Percentiles rank a stretch among this genome's conserved stretches.
Evolutionary conservation across 2,797 vertebrate species (phyloP).

Genomic region (Sebastiscus albofasciatus): DNA sequence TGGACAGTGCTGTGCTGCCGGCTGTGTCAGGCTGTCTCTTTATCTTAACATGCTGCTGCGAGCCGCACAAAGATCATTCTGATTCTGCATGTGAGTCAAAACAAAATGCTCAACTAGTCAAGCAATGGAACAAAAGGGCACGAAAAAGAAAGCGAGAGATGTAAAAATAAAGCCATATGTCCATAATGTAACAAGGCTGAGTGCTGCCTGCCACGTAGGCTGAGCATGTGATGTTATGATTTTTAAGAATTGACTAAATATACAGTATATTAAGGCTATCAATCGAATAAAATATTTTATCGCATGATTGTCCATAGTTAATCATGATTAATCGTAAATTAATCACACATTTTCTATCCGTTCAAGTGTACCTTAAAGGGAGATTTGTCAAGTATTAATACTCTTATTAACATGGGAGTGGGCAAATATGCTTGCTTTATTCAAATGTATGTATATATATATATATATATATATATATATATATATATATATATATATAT

Average conservation of each 20-base stretch:
- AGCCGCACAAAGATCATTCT: constrained; percentile 18
- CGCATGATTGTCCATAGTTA: too few species aligned
- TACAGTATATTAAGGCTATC: too few species aligned
- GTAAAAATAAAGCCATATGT: constrained; percentile 19
- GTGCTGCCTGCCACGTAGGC: background rate
- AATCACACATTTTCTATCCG: too few species aligned
- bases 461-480: too few species aligned
- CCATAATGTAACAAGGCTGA: constrained; percentile 23
- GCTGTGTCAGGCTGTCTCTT: constrained; percentile 27
- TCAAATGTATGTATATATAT: too few species aligned
- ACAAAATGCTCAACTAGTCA: constrained; percentile 2
- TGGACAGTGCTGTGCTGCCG: constrained; percentile 25
- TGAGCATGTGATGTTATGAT: constrained; percentile 17
- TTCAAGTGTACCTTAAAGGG: too few species aligned
- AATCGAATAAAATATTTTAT: too few species aligned
- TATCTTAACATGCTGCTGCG: constrained; percentile 8
- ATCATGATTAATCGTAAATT: too few species aligned
- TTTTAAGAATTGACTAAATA: constrained; percentile 19
- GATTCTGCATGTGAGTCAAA: constrained; percentile 14
- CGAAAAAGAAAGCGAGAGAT: background rate
- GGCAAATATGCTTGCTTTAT: too few species aligned
- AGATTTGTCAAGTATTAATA: too few species aligned
- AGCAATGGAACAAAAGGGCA: constrained; percentile 6
- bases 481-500: too few species aligned
- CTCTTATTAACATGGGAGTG: too few species aligned